Percentiles rank a stretch among this genome's conserved stretches.
These are phyloP conservation scores for Podarcis raffonei DNA, from an alignment of 2,113 vertebrate genomes.

Conservation along the genomic window DNA sequence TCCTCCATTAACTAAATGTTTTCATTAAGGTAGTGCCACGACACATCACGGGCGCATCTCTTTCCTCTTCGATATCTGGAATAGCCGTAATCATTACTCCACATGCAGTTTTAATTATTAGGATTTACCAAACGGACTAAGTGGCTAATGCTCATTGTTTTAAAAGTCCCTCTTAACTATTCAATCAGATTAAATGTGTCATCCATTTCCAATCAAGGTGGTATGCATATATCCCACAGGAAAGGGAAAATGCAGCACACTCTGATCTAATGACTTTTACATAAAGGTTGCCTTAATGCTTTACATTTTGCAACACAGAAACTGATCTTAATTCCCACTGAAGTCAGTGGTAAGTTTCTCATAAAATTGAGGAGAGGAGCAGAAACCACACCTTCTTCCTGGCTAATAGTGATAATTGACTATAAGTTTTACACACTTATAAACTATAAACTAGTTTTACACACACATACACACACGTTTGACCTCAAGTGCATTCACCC, in stretches of 20 bases:
- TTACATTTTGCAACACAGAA: constrained; percentile 19
- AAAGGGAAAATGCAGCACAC: constrained; percentile 20
- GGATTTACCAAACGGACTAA: constrained; percentile 55
- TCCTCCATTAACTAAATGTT: constrained; percentile 67
- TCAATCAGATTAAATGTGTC: constrained; percentile 53
- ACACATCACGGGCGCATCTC: constrained; percentile 55
- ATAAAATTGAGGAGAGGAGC: background rate
- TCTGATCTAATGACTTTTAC: constrained; percentile 24
- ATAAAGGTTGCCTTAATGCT: constrained; percentile 30
- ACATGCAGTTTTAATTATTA: constrained; percentile 69
- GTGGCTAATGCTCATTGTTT: constrained; percentile 58
- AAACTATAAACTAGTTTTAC: background rate
- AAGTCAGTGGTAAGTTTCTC: background rate
- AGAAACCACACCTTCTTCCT: background rate
- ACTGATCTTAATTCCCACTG: constrained; percentile 11
- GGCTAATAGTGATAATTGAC: background rate
- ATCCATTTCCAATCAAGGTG: constrained; percentile 48
- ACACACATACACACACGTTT: no score
- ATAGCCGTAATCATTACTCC: constrained; percentile 55
- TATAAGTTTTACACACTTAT: no score
- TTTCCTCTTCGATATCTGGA: constrained; percentile 42
- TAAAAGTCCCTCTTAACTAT: constrained; percentile 52
- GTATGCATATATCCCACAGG: constrained; percentile 18
- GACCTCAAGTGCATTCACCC: background rate
- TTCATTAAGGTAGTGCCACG: constrained; percentile 55